phyloP scores from a whole-genome alignment of 2,888 invertebrate species.

The Drosophila prostipennis region DNA sequence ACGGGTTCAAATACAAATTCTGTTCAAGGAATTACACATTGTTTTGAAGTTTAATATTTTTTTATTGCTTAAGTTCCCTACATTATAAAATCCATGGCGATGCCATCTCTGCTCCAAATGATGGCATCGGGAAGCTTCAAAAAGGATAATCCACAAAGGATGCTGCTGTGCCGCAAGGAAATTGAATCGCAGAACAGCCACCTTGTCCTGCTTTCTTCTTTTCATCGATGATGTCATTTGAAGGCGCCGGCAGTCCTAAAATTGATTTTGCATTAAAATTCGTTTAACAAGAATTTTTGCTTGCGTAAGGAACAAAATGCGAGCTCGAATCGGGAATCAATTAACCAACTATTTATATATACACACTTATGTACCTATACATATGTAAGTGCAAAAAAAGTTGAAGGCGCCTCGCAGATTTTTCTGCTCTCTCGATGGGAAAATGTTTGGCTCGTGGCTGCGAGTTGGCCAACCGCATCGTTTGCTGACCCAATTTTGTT shows the following conservation, averaged over 20 bases:
- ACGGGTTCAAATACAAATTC: no score
- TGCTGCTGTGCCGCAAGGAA: slow-evolving; percentile 15
- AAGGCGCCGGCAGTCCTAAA: slow-evolving; percentile 27
- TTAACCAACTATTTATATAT: slow-evolving; percentile 63
- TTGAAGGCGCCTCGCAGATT: slow-evolving; percentile 37
- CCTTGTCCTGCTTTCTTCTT: not conserved
- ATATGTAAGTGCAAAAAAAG: slow-evolving; percentile 10
- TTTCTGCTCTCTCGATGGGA: slow-evolving; percentile 33
- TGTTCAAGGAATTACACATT: no score
- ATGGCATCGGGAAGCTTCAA: slow-evolving; percentile 50
- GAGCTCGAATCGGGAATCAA: slow-evolving; percentile 46
- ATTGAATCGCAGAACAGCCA: not conserved
- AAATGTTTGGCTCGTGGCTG: slow-evolving; percentile 54
- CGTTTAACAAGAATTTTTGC: slow-evolving; percentile 26
- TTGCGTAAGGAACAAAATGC: not conserved
- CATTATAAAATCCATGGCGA: not conserved
- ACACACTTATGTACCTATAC: slow-evolving; percentile 30
- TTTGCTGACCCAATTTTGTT: slow-evolving; percentile 66
- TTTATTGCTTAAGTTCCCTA: not conserved
- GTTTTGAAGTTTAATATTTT: no score
- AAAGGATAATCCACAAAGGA: slow-evolving; percentile 43
- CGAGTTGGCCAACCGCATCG: slow-evolving; percentile 52
- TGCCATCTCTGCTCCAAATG: slow-evolving; percentile 5
- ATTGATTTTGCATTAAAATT: slow-evolving; percentile 62
- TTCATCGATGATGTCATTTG: slow-evolving; percentile 61